Evolutionary conservation across 2,888 invertebrate genomes (phyloP).

Genomic region (Cistogaster globosa): DNA sequence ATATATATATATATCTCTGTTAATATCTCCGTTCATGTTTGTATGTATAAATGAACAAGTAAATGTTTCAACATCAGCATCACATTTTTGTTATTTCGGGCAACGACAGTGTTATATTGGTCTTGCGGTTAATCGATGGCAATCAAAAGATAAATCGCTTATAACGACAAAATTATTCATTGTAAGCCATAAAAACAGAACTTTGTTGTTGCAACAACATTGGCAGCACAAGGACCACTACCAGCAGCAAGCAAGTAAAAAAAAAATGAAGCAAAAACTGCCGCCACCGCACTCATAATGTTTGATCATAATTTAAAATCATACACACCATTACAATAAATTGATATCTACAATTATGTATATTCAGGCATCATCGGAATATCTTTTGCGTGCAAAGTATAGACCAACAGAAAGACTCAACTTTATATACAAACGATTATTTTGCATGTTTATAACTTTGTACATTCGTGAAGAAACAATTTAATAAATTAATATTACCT

Average conservation of each 20-base stretch:
- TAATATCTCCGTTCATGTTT: neutral
- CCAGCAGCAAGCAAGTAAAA: neutral
- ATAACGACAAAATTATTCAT: conserved; percentile 81
- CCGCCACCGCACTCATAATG: conserved; percentile 54
- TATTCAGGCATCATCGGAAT: conserved; percentile 14
- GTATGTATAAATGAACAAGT: conserved; percentile 1
- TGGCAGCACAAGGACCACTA: conserved; percentile 12
- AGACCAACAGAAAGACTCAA: neutral
- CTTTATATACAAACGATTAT: too few species aligned
- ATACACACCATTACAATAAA: conserved; percentile 4
- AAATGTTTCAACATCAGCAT: conserved; percentile 10
- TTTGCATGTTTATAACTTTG: neutral
- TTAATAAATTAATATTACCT: conserved; percentile 83
- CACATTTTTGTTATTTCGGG: conserved; percentile 59
- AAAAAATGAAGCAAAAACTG: conserved; percentile 25
- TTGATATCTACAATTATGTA: neutral
- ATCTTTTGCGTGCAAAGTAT: neutral
- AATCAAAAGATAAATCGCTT: conserved; percentile 79
- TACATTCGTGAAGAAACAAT: neutral
- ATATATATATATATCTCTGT: neutral
- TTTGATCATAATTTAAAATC: conserved; percentile 51
- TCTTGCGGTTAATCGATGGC: conserved; percentile 72
- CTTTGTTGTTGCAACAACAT: conserved; percentile 45
- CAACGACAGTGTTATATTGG: conserved; percentile 71
- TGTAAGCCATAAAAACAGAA: conserved; percentile 77